These are phyloP conservation scores for Delphinus delphis DNA, from an alignment of 2,113 vertebrate genomes.

Conservation along the genomic window DNA sequence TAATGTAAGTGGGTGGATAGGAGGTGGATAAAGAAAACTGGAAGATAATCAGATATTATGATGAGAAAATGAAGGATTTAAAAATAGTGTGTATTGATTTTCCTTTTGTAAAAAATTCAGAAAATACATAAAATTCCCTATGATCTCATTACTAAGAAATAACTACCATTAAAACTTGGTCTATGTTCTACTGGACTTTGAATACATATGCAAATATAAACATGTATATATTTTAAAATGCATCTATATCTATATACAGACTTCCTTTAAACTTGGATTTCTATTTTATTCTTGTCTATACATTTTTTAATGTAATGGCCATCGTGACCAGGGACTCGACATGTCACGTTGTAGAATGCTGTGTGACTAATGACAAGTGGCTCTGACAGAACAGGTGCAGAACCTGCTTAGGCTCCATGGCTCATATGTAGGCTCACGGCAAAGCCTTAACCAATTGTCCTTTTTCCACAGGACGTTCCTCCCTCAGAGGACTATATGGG, in stretches of 20 bases:
- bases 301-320: neutral
- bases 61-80: neutral
- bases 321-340: neutral
- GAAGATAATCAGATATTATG: neutral
- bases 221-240: neutral
- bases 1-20: neutral
- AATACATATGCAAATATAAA: neutral
- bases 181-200: neutral
- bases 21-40: neutral
- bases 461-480: constrained; percentile 84
- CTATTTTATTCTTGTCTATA: neutral
- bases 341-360: neutral
- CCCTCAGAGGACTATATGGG: constrained; percentile 65
- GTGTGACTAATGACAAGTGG: neutral
- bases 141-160: neutral
- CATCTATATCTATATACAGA: neutral
- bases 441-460: constrained; percentile 2
- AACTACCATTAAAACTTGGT: neutral
- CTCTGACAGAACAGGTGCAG: neutral
- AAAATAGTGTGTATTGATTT: neutral
- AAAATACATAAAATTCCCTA: neutral
- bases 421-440: neutral
- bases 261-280: neutral
- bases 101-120: neutral
- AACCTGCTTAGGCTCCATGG: neutral